Conservation (phyloP, 2,113 vertebrate genomes). For the Romanogobio albipinnatus region DNA sequence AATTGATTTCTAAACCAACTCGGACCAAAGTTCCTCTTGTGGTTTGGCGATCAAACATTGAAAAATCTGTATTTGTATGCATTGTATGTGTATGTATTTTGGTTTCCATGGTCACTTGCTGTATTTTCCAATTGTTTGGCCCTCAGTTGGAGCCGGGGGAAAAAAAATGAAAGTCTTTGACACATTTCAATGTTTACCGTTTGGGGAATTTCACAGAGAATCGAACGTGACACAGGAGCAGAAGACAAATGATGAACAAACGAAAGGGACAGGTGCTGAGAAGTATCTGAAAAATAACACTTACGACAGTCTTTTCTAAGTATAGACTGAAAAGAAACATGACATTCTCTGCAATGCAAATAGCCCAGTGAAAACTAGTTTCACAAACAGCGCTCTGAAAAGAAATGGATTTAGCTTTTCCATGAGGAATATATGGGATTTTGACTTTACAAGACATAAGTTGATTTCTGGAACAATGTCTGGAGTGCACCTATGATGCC, state of each 20-base stretch:
- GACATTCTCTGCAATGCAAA: not conserved
- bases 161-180: not conserved
- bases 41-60: conserved; percentile 21
- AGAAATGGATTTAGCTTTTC: not conserved
- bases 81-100: conserved; percentile 33
- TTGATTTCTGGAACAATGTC: not conserved
- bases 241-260: conserved; percentile 1
- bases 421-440: not conserved
- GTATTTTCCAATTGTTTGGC: conserved; percentile 26
- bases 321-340: not conserved
- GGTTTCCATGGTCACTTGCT: conserved; percentile 47
- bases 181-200: not conserved
- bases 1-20: conserved; percentile 12
- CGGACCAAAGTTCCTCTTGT: conserved; percentile 38
- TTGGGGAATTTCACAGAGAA: conserved; percentile 2
- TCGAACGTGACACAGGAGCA: not conserved
- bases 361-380: not conserved
- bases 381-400: not conserved
- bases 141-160: not conserved
- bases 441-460: no score
- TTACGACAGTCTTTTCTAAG: not conserved
- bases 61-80: conserved; percentile 31
- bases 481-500: not conserved
- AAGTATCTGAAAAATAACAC: conserved; percentile 2
- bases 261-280: not conserved